Evolutionary conservation across 2,888 invertebrate species (phyloP).

Genomic region (Pinctada fucata): DNA sequence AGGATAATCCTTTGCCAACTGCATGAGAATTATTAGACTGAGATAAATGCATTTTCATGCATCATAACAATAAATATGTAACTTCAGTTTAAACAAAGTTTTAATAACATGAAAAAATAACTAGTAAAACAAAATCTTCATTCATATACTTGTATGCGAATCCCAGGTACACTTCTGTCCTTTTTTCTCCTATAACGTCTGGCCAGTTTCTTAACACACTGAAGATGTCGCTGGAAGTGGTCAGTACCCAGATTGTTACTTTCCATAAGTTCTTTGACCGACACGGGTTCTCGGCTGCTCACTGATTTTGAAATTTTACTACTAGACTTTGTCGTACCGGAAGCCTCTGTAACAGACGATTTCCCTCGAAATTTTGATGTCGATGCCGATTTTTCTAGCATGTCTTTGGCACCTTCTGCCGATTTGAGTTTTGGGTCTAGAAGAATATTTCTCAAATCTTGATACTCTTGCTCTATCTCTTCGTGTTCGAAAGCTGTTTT

Average conservation of each 20-base stretch:
- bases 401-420: background rate
- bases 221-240: constrained; percentile 28
- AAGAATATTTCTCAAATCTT: constrained; percentile 26
- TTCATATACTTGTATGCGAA: constrained; percentile 20
- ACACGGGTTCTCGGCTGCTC: background rate
- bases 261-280: constrained; percentile 21
- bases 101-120: too few species aligned
- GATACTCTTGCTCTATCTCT: constrained; percentile 34
- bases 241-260: constrained; percentile 16
- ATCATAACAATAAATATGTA: too few species aligned
- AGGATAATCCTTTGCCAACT: too few species aligned
- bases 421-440: constrained; percentile 24
- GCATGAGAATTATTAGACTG: too few species aligned
- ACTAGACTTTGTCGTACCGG: background rate
- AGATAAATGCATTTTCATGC: too few species aligned
- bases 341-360: constrained; percentile 16
- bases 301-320: background rate
- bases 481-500: constrained; percentile 28
- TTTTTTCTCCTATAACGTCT: constrained; percentile 9
- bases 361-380: constrained; percentile 9
- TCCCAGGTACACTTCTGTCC: constrained; percentile 8
- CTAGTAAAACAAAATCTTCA: background rate
- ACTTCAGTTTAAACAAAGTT: too few species aligned
- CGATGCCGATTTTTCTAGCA: constrained; percentile 1
- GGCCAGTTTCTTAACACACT: constrained; percentile 29